Percentiles rank a stretch among this genome's conserved stretches.
phyloP scores from a whole-genome alignment of 2,113 vertebrate species.

The Globicephala melas region DNA sequence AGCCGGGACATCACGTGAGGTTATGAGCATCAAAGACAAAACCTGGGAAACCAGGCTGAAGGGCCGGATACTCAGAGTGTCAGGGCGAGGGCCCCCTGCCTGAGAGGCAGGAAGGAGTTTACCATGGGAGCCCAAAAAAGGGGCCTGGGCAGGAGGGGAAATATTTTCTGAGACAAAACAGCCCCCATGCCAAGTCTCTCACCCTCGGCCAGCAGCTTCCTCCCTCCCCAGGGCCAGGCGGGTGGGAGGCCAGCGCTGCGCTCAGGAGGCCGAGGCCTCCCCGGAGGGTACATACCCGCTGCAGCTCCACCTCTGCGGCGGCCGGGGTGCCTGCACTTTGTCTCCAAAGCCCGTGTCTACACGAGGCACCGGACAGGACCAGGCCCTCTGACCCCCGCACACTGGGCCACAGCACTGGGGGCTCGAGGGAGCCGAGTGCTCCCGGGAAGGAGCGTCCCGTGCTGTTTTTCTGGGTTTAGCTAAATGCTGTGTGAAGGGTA shows the following conservation, averaged over 20 bases:
- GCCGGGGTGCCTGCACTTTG: slow-evolving; percentile 56
- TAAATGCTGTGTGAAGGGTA: slow-evolving; percentile 75
- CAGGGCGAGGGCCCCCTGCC: neutral
- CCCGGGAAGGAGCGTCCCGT: neutral
- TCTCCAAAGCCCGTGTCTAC: slow-evolving; percentile 73
- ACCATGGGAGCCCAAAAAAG: neutral
- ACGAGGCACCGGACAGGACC: slow-evolving; percentile 48
- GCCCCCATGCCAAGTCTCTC: neutral
- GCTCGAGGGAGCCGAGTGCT: neutral
- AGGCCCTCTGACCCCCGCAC: slow-evolving; percentile 27
- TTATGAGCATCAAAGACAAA: neutral
- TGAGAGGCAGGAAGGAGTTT: neutral
- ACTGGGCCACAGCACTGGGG: neutral
- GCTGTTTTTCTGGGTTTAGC: slow-evolving; percentile 74
- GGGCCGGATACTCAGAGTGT: no score
- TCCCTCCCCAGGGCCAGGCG: neutral
- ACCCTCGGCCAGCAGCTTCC: fast-evolving
- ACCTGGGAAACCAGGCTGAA: neutral
- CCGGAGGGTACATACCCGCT: slow-evolving; percentile 66
- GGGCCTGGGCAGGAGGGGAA: neutral
- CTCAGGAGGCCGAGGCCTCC: slow-evolving; percentile 23
- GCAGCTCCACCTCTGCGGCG: slow-evolving; percentile 63
- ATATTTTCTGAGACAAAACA: neutral
- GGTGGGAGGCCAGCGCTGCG: fast-evolving
- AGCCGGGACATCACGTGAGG: fast-evolving